phyloP scores from a whole-genome alignment of 2,797 vertebrate genomes.

The Anolis apletophallus region DNA sequence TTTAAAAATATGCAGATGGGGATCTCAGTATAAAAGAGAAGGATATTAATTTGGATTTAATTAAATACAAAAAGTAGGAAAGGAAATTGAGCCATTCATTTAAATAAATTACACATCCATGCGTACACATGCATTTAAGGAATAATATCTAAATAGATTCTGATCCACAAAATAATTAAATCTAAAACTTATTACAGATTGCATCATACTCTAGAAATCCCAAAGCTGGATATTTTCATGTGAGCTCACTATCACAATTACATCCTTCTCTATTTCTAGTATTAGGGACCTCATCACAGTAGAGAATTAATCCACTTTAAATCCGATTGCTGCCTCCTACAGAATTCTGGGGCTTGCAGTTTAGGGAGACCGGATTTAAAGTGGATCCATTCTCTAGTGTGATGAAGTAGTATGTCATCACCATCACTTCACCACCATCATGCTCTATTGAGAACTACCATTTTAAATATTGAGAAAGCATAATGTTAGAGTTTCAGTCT shows the following conservation, averaged over 20 bases:
- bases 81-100: slow-evolving; percentile 22
- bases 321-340: too few relatives aligned
- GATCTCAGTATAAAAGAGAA: slow-evolving; percentile 3
- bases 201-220: slow-evolving; percentile 1
- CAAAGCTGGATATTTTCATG: background rate
- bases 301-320: too few relatives aligned
- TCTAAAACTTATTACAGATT: slow-evolving; percentile 6
- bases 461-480: too few relatives aligned
- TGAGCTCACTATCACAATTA: too few relatives aligned
- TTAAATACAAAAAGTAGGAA: slow-evolving; percentile 19
- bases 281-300: background rate
- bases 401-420: background rate
- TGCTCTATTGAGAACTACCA: too few relatives aligned
- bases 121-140: slow-evolving; percentile 3
- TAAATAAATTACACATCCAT: slow-evolving; percentile 17
- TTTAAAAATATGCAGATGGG: slow-evolving; percentile 11
- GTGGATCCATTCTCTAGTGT: too few relatives aligned
- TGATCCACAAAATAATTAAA: slow-evolving; percentile 28
- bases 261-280: background rate
- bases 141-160: slow-evolving; percentile 18
- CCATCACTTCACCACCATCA: too few relatives aligned
- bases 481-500: too few relatives aligned
- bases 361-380: too few relatives aligned
- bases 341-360: too few relatives aligned
- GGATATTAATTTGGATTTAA: slow-evolving; percentile 25